These are phyloP conservation scores for Saturnia japonica DNA, from an alignment of 2,888 invertebrate genomes.

Conservation along the genomic window DNA sequence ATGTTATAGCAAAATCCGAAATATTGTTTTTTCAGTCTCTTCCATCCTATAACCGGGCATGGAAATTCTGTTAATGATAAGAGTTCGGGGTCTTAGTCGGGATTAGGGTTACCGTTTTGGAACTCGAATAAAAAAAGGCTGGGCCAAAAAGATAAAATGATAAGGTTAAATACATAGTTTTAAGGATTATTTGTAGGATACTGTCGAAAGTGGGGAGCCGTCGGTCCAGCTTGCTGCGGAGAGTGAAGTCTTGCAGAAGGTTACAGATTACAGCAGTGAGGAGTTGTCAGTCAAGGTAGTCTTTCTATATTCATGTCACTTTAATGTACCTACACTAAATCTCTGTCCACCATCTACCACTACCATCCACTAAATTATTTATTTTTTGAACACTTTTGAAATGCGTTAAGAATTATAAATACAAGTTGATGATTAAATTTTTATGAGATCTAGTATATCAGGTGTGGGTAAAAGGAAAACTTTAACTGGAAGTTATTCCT, in stretches of 20 bases:
- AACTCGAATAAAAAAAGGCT: not conserved
- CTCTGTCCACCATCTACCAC: no score
- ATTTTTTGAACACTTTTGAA: not conserved
- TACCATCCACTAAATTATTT: not conserved
- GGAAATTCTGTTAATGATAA: not conserved
- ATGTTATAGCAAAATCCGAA: not conserved
- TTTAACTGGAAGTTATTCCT: no score
- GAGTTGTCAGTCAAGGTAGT: slow-evolving; percentile 50
- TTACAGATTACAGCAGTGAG: slow-evolving; percentile 64
- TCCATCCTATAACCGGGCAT: not conserved
- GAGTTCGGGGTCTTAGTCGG: not conserved
- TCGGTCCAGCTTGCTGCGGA: slow-evolving; percentile 49
- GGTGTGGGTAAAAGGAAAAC: no score
- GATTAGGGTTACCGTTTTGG: not conserved
- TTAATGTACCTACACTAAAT: not conserved
- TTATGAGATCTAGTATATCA: no score
- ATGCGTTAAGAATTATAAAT: not conserved
- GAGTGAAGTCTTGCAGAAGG: slow-evolving; percentile 67
- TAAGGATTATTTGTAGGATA: slow-evolving; percentile 35
- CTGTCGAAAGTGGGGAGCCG: slow-evolving; percentile 28
- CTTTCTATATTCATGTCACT: not conserved
- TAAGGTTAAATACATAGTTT: not conserved
- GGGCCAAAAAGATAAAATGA: not conserved
- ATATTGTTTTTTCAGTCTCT: not conserved
- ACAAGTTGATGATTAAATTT: not conserved